Conservation (phyloP, 2,888 invertebrate species). For the Drosophila atripex region DNA sequence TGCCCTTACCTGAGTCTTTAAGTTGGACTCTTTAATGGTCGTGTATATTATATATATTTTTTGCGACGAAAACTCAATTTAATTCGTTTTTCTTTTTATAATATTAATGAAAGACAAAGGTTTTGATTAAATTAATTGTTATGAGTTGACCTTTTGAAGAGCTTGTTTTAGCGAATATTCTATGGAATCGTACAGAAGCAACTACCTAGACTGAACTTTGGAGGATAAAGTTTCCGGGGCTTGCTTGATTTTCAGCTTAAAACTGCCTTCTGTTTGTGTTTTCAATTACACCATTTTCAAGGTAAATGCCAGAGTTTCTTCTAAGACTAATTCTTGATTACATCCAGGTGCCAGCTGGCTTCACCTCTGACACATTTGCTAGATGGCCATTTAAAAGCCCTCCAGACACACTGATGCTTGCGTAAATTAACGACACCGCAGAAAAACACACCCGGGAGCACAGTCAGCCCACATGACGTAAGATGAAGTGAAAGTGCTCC, state of each 20-base stretch:
- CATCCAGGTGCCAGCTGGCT: conserved; percentile 28
- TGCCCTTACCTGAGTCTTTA: background rate
- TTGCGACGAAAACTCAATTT: background rate
- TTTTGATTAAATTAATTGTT: background rate
- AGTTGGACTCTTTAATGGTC: background rate
- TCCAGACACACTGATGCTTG: conserved; percentile 20
- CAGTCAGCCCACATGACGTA: conserved; percentile 10
- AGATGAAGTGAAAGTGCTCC: conserved; percentile 18
- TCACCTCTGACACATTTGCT: conserved; percentile 13
- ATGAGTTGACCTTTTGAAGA: background rate
- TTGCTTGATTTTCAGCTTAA: background rate
- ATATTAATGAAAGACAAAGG: no score
- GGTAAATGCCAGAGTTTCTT: background rate
- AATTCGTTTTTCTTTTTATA: background rate
- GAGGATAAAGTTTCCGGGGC: background rate
- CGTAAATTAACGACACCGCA: conserved; percentile 36
- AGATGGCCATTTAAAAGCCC: conserved; percentile 27
- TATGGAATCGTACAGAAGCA: background rate
- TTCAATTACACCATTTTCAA: background rate
- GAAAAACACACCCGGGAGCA: background rate
- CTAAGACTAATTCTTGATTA: conserved; percentile 10
- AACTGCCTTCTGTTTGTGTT: background rate
- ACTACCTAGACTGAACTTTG: background rate
- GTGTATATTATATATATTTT: background rate
- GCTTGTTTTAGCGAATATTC: background rate